Conservation (phyloP, 2,797 vertebrate species). For the Triplophysa yarkandensis region DNA sequence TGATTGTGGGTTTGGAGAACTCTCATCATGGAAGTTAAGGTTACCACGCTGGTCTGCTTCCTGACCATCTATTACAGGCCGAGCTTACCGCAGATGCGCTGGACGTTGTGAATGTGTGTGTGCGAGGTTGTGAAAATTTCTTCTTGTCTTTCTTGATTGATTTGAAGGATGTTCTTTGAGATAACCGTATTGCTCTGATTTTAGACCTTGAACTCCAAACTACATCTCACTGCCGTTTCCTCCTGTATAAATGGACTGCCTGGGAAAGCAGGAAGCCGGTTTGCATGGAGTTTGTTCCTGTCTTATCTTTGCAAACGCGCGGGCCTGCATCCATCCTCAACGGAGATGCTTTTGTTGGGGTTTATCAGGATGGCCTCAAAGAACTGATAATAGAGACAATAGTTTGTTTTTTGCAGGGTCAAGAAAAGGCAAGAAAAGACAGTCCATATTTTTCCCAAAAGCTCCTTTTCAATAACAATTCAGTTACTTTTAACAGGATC, state of each 20-base stretch:
- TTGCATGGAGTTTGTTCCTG: slow-evolving; percentile 25
- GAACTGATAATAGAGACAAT: slow-evolving; percentile 37
- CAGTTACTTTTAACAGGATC: not conserved
- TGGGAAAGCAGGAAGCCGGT: slow-evolving; percentile 50
- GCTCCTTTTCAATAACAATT: not conserved
- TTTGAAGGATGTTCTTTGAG: slow-evolving; percentile 30
- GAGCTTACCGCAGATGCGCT: slow-evolving; percentile 68
- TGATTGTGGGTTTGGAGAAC: slow-evolving; percentile 72
- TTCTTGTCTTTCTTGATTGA: not conserved
- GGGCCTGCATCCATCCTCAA: slow-evolving; percentile 37
- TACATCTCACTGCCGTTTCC: slow-evolving; percentile 27
- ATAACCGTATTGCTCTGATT: slow-evolving; percentile 22
- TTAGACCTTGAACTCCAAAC: slow-evolving; percentile 32
- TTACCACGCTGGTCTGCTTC: slow-evolving; percentile 64
- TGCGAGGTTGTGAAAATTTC: slow-evolving; percentile 25
- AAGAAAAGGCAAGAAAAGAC: slow-evolving; percentile 23
- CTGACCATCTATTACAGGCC: slow-evolving; percentile 64
- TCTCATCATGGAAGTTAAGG: slow-evolving; percentile 70
- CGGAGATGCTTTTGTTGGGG: slow-evolving; percentile 34
- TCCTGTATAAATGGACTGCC: slow-evolving; percentile 24
- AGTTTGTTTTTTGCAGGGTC: slow-evolving; percentile 13
- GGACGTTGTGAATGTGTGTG: slow-evolving; percentile 39
- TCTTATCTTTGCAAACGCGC: slow-evolving; percentile 48
- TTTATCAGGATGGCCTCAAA: slow-evolving; percentile 43
- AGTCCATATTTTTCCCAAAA: slow-evolving; percentile 4